Percentiles rank a stretch among this genome's conserved stretches.
Conservation (phyloP, 2,888 invertebrate genomes). For the Asteroscopus sphinx region DNA sequence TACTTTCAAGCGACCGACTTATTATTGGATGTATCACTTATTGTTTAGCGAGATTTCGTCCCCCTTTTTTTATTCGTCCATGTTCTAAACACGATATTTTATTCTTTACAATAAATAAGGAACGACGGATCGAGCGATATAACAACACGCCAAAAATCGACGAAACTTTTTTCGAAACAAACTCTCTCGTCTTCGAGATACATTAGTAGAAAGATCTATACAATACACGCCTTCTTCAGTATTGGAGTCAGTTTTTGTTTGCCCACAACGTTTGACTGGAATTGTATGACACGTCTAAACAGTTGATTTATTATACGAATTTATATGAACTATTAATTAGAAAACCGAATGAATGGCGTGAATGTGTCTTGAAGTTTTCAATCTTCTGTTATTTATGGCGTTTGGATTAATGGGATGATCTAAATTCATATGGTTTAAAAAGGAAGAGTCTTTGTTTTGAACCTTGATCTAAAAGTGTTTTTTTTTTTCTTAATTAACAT, state of each 20-base stretch:
- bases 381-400: conserved; percentile 34
- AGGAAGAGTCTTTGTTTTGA: not conserved
- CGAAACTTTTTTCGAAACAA: not conserved
- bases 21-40: no score
- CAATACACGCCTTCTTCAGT: conserved; percentile 64
- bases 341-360: conserved; percentile 51
- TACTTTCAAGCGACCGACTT: no score
- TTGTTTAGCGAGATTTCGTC: no score
- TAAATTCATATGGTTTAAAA: not conserved
- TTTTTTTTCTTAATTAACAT: not conserved
- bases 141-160: not conserved
- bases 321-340: conserved; percentile 70
- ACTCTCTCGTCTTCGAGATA: conserved; percentile 18
- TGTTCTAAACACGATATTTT: no score
- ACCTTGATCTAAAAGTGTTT: no score
- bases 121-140: no score
- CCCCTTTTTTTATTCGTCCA: no score
- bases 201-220: conserved; percentile 54
- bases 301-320: conserved; percentile 67
- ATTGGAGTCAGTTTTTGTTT: conserved; percentile 66
- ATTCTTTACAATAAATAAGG: no score
- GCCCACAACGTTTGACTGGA: conserved; percentile 60
- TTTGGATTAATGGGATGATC: conserved; percentile 30
- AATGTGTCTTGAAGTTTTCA: conserved; percentile 42
- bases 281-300: conserved; percentile 63